Conservation (phyloP, 2,888 invertebrate genomes). For the Zele albiditarsus region DNA sequence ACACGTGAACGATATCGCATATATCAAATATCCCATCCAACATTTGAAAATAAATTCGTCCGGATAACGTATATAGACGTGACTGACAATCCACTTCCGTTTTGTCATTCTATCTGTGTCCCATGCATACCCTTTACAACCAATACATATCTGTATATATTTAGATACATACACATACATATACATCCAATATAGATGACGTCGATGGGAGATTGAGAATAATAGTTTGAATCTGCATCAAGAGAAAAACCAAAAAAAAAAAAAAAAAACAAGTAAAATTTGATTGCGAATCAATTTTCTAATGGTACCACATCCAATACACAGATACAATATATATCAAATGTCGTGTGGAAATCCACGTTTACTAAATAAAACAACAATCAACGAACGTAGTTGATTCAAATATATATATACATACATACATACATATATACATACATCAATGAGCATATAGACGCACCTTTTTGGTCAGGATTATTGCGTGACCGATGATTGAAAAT, state of each 20-base stretch:
- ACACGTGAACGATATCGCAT: slow-evolving; percentile 1
- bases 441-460: slow-evolving; percentile 16
- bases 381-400: slow-evolving; percentile 7
- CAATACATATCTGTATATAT: background rate
- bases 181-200: slow-evolving; percentile 19
- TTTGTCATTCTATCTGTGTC: slow-evolving; percentile 28
- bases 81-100: slow-evolving; percentile 42
- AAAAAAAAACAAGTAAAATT: background rate
- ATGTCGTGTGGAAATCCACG: background rate
- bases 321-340: background rate
- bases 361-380: background rate
- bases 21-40: slow-evolving; percentile 23
- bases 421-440: too few species aligned
- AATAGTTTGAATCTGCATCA: background rate
- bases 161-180: too few species aligned
- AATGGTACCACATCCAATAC: background rate
- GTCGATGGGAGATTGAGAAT: background rate
- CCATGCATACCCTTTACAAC: background rate
- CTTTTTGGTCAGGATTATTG: slow-evolving; percentile 42
- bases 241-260: slow-evolving; percentile 6
- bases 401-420: too few species aligned
- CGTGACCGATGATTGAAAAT: slow-evolving; percentile 49
- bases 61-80: slow-evolving; percentile 33
- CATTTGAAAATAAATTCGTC: slow-evolving; percentile 38
- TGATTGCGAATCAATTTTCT: slow-evolving; percentile 31